Evolutionary conservation across 2,888 invertebrate genomes (phyloP).

Genomic region (Pheosia gnoma): DNA sequence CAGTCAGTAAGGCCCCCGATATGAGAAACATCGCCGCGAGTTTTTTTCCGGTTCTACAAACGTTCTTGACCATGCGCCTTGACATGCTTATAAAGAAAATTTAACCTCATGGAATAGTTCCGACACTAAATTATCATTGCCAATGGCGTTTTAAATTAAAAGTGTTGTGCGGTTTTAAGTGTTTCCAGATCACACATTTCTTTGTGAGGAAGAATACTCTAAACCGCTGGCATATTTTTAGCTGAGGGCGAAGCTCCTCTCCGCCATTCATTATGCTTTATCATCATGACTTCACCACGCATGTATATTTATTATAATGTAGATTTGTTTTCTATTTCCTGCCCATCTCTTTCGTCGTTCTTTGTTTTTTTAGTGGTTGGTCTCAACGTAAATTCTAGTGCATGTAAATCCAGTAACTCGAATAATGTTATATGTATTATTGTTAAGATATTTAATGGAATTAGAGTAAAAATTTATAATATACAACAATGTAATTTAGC

Average conservation of each 20-base stretch:
- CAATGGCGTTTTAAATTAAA: slow-evolving; percentile 42
- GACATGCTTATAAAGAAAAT: slow-evolving; percentile 35
- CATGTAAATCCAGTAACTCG: too few species aligned
- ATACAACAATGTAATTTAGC: background rate
- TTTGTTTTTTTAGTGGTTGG: too few species aligned
- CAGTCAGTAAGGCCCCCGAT: too few species aligned
- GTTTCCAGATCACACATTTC: slow-evolving; percentile 66
- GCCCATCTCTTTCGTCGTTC: too few species aligned
- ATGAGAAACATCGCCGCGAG: slow-evolving; percentile 8
- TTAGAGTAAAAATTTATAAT: background rate
- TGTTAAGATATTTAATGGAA: background rate
- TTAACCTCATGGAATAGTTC: slow-evolving; percentile 12
- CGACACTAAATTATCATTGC: slow-evolving; percentile 29
- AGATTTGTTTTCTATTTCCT: too few species aligned
- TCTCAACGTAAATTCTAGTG: too few species aligned
- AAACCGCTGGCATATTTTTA: slow-evolving; percentile 77
- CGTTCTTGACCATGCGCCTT: slow-evolving; percentile 47
- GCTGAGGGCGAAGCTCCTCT: slow-evolving; percentile 76
- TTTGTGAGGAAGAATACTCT: slow-evolving; percentile 76
- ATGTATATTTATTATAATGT: background rate
- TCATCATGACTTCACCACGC: slow-evolving; percentile 46
- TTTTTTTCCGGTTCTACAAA: slow-evolving; percentile 36
- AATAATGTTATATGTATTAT: too few species aligned
- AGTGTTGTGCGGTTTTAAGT: slow-evolving; percentile 65
- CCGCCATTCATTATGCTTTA: slow-evolving; percentile 45